Base-by-base conservation (phyloP, 2,113 vertebrate genomes). In the Globicephala melas region DNA sequence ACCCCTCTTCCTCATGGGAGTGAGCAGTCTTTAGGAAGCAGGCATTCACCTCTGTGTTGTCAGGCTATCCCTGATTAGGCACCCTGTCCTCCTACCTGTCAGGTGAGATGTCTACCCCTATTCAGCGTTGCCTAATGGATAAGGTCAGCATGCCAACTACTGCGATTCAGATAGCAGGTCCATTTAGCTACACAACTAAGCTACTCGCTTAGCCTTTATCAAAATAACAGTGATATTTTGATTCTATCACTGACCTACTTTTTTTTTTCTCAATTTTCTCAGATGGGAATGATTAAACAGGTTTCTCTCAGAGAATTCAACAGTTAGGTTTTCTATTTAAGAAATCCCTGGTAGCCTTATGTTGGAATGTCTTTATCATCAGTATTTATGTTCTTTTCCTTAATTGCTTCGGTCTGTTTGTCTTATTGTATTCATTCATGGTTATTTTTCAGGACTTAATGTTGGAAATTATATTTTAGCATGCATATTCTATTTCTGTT, bases 351-450 rank as follows among this genome's bases (percentile, higher is more conserved):
- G 74, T 91, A 92, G 60, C 14, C 44, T 85, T 89, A 58, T 63
- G 31, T 60, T 68, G 63, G 68, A 83, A 87, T 70, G 68, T 47
- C 84, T 92, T 92, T 92, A 73, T 79, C 0, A 17, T 79, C 0
- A 31, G 47, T 55, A 44, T 90, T 92, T 83, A 67, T 82, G 21
- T 47, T 83, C 62, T 62, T 87, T 77, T 90, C 63, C 85, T 50
- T 84, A 92, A 77, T 83, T 92, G 67, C 38, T 95, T 73, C 95
- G 77, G 86, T 89, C 62, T 87, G 5, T 94, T 91, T 85, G 18
- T 80, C 96, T 92, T 89, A 89, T 50, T 95, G 20, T 55, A 74
- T 18, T 76, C 44, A 63, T 55, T 41, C 38, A 89, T 86, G 38
- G 86, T 81, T 80, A 62, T 85, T 95, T 91, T 89, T 86, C 10